These are phyloP conservation scores for Rhodeus uyekii DNA, from an alignment of 2,797 vertebrate species.

Conservation along the genomic window DNA sequence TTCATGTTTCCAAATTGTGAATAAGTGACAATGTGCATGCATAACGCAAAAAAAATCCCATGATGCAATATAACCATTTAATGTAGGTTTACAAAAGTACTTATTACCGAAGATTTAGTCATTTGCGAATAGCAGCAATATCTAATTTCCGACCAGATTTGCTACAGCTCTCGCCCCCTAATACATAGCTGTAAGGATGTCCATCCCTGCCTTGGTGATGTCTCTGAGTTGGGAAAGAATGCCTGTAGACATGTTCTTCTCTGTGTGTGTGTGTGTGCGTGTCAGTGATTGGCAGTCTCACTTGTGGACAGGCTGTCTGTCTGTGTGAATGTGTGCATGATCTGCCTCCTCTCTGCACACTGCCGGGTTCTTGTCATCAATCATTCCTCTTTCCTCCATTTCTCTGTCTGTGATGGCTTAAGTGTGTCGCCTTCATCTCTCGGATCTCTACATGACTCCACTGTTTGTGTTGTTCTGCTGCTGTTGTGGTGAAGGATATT, in stretches of 20 bases:
- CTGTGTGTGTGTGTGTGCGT: conserved; percentile 66
- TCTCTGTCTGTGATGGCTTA: conserved; percentile 38
- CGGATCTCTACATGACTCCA: conserved; percentile 43
- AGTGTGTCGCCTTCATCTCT: conserved; percentile 51
- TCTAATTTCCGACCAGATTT: background rate
- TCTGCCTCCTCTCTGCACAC: conserved; percentile 74
- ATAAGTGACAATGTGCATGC: background rate
- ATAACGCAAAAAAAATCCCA: background rate
- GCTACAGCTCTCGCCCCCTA: conserved; percentile 51
- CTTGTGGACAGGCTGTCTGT: conserved; percentile 48
- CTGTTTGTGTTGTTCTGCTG: conserved; percentile 60
- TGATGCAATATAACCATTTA: background rate
- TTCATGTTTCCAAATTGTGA: background rate
- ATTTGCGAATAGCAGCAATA: background rate
- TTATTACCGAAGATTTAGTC: background rate
- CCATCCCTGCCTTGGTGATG: conserved; percentile 41
- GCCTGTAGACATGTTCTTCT: conserved; percentile 62
- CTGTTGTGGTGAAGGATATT: conserved; percentile 63
- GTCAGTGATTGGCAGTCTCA: conserved; percentile 64
- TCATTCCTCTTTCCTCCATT: conserved; percentile 32
- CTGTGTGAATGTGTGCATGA: conserved; percentile 76
- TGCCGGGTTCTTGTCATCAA: conserved; percentile 57
- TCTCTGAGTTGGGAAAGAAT: conserved; percentile 71
- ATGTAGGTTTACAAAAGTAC: background rate
- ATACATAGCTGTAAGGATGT: conserved; percentile 54